Evolutionary conservation across 1,140 invertebrate genomes (phyloP), one percentile per base, ranked within the genome.

Genomic region (Drosophila yakuba): DNA sequence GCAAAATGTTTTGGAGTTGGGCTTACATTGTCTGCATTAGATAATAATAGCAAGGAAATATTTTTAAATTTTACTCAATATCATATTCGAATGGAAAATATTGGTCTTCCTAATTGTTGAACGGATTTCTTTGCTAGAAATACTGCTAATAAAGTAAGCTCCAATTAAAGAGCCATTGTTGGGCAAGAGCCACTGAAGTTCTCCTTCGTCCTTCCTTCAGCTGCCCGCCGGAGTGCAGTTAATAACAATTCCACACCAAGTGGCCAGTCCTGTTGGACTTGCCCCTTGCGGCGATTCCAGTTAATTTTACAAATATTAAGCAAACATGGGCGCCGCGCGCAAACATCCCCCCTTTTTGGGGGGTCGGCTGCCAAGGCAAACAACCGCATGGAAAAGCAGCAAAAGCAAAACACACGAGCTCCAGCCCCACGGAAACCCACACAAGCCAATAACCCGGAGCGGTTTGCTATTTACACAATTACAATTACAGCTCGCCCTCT

Each of bases 401-500:
- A 67, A 75, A 67, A 66, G 67, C 71, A 67, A 75, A 67, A 83
- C 54, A 62, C 78, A 69, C 64, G 58, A 60, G 58, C 74, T 45
- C 52, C 48, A 51, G 15, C 50, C 72, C 67, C 66, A 36, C 64
- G 47, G 20, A 67, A 36, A 44, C 55, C 32, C 67, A 51, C 55
- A 69, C 84, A 78, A 89, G 83, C 58, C 84, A 88, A 88, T 89
- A 88, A 77, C 84, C 83, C 51, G 77, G 63, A 89, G 84, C 80
- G 72, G 74, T 83, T 80, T 73, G 73, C 80, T 83, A 85, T 84
- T 88, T 89, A 89, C 84, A 80, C 84, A 88, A 88, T 88, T 88
- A 80, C 84, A 88, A 88, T 88, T 88, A 88, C 74, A 88, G 80
- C 69, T 7, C 8, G n/a, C 6, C 36, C 1, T 12, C 6, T 35